Percentiles rank a stretch among this genome's conserved stretches.
Evolutionary conservation across 1,140 invertebrate genomes (phyloP).

Genomic region (Vollenhovia emeryi): DNA sequence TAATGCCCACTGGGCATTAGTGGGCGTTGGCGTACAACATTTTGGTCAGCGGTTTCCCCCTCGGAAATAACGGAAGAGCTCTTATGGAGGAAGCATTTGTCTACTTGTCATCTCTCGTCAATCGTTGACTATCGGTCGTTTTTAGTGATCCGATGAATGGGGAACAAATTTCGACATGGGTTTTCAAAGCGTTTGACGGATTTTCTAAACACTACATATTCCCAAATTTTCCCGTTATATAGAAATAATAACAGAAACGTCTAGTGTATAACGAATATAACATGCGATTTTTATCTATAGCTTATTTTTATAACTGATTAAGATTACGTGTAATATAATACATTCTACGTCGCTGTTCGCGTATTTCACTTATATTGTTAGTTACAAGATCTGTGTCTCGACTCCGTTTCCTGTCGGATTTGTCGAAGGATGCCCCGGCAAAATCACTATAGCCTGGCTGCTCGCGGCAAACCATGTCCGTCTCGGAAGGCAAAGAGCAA

Average conservation of each 20-base stretch:
- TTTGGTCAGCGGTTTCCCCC: too few relatives aligned
- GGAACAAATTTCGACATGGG: neutral
- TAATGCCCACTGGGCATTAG: too few relatives aligned
- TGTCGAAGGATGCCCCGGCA: neutral
- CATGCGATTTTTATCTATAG: neutral
- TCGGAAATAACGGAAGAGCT: neutral
- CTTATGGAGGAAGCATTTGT: neutral
- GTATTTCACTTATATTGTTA: neutral
- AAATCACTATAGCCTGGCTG: neutral
- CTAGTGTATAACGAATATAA: neutral
- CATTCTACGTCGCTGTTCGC: neutral
- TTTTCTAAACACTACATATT: too few relatives aligned
- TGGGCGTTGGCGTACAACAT: too few relatives aligned
- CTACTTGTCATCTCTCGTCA: neutral
- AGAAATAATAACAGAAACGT: neutral
- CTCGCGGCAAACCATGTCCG: conserved; percentile 2
- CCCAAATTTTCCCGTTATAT: neutral
- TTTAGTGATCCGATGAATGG: neutral
- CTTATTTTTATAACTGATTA: too few relatives aligned
- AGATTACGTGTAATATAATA: neutral
- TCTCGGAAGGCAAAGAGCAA: conserved; percentile 15
- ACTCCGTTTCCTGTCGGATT: conserved; percentile 17
- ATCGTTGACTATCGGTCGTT: neutral
- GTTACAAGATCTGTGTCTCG: neutral
- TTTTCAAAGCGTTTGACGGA: neutral